Evolutionary conservation across 2,888 invertebrate species (phyloP), one percentile per base, ranked within the genome.

Genomic region (Diogma glabrata): DNA sequence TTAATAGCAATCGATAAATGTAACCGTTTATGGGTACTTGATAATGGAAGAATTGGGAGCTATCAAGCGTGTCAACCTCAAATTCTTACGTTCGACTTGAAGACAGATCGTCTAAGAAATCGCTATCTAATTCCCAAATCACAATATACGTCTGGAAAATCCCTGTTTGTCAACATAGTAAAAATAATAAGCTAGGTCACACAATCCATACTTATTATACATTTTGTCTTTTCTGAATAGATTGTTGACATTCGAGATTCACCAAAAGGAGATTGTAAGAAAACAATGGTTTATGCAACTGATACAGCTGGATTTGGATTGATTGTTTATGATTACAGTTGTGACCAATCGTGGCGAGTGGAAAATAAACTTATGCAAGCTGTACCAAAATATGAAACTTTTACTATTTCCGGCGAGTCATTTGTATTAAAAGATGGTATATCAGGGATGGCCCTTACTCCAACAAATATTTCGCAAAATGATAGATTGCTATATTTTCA

Each of bases 381-480:
- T 0, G 75, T 76, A 61, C 81, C 80, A 0, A 65, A 69, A 6
- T 72, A 72, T 54, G 79, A 78, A 3, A 76, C 74, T 1, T 80
- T 75, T 55, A 67, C 68, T 17, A 73, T 82, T 51, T 71, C 70
- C 46, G 76, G 75, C 1, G 76, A 77, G 20, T 69, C 69, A 45
- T 83, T 83, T 57, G 76, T 81, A 56, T 64, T 83, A n/a, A 78
- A 81, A 79, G 82, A 83, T 57, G 83, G 83, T 1, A 65, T 82
- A 17, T 66, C 84, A 10, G 79, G 79, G 1, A 64, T 83, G 56
- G 72, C 77, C 0, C 59, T 83, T 4, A 72, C 79, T 10, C n/a
- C 38, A 1, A 40, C 36, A 10, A 16, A 22, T 8, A 22, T 7
- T 1, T 43, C 43, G 23, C 57, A 54, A 9, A 52, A 56, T 3